phyloP scores from a whole-genome alignment of 2,888 invertebrate species.

The Macaria notata region DNA sequence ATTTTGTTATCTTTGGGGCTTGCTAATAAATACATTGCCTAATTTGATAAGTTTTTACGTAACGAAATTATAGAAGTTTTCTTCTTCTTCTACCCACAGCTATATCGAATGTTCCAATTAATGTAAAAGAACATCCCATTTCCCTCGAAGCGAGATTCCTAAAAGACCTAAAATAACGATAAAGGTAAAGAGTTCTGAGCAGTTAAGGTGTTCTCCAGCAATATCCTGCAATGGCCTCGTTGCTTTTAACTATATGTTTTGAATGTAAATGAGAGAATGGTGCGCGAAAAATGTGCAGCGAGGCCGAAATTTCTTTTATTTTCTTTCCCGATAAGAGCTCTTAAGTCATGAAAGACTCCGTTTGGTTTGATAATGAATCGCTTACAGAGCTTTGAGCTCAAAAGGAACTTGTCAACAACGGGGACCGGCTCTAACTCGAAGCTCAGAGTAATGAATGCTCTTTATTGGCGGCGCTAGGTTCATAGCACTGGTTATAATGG shows the following conservation, averaged over 20 bases:
- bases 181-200: constrained; percentile 28
- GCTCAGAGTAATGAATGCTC: constrained; percentile 4
- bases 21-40: too few relatives aligned
- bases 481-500: not conserved
- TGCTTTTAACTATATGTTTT: constrained; percentile 34
- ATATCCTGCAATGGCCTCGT: constrained; percentile 28
- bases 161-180: constrained; percentile 27
- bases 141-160: constrained; percentile 1
- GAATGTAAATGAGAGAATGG: constrained; percentile 32
- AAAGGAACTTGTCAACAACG: constrained; percentile 14
- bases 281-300: too few relatives aligned
- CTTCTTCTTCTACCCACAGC: too few relatives aligned
- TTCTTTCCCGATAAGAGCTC: constrained; percentile 19
- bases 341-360: constrained; percentile 20
- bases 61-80: too few relatives aligned
- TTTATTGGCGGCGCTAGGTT: not conserved
- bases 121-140: constrained; percentile 4
- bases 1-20: too few relatives aligned
- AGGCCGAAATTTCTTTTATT: constrained; percentile 22
- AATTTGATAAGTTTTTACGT: too few relatives aligned
- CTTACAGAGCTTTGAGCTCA: constrained; percentile 16
- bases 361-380: constrained; percentile 27
- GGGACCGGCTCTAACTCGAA: constrained; percentile 1
- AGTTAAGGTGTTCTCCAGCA: constrained; percentile 27
- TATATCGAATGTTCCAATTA: not conserved